Evolutionary conservation across 2,113 vertebrate genomes (phyloP), one percentile per base, ranked within the genome.

Genomic region (Nerophis ophidion): DNA sequence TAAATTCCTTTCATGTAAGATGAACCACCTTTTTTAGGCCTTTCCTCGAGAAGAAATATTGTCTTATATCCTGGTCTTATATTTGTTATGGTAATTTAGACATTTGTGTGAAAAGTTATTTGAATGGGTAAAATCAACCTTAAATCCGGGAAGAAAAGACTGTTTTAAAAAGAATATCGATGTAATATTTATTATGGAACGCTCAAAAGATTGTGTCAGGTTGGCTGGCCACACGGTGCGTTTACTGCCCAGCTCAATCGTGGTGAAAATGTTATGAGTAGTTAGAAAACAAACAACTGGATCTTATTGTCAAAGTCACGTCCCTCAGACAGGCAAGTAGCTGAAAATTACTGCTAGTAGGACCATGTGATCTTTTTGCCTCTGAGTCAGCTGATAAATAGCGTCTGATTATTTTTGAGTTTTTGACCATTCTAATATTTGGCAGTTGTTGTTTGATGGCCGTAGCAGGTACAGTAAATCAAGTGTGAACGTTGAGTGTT

Each of bases 321-420:
- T 34, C 0, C 44, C 50, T 2, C 47, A 51, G 52, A 58, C 42
- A 73, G 3, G 46, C 19, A 51, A 65, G 35, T 64, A 70, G 72
- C 76, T 86, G 80, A 86, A 86, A 81, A 77, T 81, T 83, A 85
- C 79, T 84, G 84, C 74, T 82, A 83, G 79, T 82, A 81, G 72
- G 71, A 84, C 83, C 86, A 87, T 89, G 85, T 89, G 88, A 84
- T 81, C 86, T 83, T 86, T 88, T 89, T 85, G 80, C 83, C 53
- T 15, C 52, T 8, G 7, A 7, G 7, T 52, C 26, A 34, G 6
- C 8, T 5, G 14, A 34, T 4, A 40, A 9, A 40, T 40, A 40
- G 38, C 38, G 9, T 9, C 9, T 40, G 38, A 40, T 8, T 8
- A 40, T 40, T 9, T 40, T 40, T 40, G 6, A 40, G 1, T 40